phyloP scores from a whole-genome alignment of 2,888 invertebrate species.

The Orgyia antiqua region DNA sequence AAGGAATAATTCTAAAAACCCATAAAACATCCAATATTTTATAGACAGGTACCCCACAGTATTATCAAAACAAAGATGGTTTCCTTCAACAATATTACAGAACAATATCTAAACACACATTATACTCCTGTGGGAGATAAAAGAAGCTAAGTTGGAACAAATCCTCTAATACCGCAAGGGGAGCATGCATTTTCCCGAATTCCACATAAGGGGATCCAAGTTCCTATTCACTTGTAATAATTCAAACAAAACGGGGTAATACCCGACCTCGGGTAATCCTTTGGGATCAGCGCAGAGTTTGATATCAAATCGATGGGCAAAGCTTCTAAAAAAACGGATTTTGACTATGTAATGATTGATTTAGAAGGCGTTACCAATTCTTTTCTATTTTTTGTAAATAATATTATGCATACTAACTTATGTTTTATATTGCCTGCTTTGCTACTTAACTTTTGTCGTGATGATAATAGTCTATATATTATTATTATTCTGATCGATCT shows the following conservation, averaged over 20 bases:
- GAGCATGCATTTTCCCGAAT: conserved; percentile 21
- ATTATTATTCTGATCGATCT: no score
- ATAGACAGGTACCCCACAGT: no score
- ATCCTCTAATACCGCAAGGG: conserved; percentile 19
- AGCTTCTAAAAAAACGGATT: background rate
- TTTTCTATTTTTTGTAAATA: no score
- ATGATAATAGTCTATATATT: no score
- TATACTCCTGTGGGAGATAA: conserved; percentile 10
- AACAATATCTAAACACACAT: conserved; percentile 4
- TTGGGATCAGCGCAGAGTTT: conserved; percentile 10
- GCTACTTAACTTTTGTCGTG: no score
- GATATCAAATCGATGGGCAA: conserved; percentile 6
- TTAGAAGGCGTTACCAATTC: background rate
- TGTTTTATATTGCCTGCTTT: no score
- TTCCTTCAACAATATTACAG: conserved; percentile 1
- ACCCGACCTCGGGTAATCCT: conserved; percentile 14
- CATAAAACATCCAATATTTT: no score
- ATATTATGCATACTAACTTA: no score
- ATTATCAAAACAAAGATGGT: conserved; percentile 8
- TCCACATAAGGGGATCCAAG: conserved; percentile 18
- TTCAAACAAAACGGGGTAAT: conserved; percentile 22
- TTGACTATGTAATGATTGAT: background rate
- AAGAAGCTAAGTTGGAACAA: conserved; percentile 12
- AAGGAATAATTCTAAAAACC: no score
- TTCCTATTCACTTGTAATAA: conserved; percentile 29